Evolutionary conservation across 2,888 invertebrate genomes (phyloP), one percentile per base, ranked within the genome.

Genomic region (Agrilus cyanescens): DNA sequence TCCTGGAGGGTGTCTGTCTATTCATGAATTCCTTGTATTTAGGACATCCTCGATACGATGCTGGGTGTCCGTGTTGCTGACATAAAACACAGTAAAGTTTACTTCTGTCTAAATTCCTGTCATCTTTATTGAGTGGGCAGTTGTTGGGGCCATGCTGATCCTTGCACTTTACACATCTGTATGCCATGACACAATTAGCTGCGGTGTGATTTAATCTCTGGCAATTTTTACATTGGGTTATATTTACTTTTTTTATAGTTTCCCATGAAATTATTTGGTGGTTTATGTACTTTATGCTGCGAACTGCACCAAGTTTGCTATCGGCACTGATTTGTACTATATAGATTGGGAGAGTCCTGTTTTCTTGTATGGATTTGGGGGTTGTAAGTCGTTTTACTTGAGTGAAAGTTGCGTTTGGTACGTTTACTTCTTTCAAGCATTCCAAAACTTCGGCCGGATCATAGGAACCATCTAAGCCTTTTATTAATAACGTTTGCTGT

Each of bases 181-280:
- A 18, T 18, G 3, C 18, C 18, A 18, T 18, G 18, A 3, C 18
- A 30, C 55, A 56, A 29, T 55, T 54, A 1, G 37, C 14, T 6
- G 53, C 47, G 1, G 52, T 54, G 43, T 55, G 55, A 2, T 51
- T 51, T 51, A 51, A 54, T 18, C 47, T 43, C 45, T 56, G 53
- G 29, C 54, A 56, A n/a, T 44, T 40, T 25, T 54, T 53, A 37
- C 52, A 54, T 36, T 55, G 53, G 2, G 51, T 47, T 8, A 50
- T 45, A 45, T 41, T 46, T 33, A 43, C 45, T 31, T 52, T 52
- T 8, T 45, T 54, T 0, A 29, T 37, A 29, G 54, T 39, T 44
- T 52, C 50, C 55, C 52, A 54, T 1, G 7, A 20, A 0, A 54
- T 32, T 32, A 30, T 32, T n/a, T 33, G 37, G 15, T 38, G n/a